A percentile compares a stretch with the other conserved stretches of the same genome.
Conservation (phyloP, 1,140 invertebrate species). For the Zaprionus davidi region DNA sequence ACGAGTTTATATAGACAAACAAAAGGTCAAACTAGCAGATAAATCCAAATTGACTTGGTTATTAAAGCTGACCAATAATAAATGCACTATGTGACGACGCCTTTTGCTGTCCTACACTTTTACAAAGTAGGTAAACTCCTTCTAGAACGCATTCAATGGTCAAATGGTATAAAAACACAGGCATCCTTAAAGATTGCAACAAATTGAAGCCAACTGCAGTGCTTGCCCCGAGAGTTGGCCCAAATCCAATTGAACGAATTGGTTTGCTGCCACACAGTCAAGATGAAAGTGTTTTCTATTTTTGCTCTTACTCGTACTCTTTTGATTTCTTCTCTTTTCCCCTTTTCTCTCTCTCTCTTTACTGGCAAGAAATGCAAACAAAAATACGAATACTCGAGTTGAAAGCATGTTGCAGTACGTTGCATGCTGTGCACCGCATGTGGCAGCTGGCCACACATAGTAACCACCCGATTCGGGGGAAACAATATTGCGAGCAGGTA, state of each 20-base stretch:
- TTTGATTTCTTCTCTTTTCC: conserved; percentile 5
- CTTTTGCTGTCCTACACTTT: background rate
- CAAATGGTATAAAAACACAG: conserved; percentile 3
- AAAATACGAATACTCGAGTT: background rate
- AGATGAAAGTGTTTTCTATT: conserved; percentile 23
- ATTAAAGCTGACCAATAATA: background rate
- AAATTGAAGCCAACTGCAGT: background rate
- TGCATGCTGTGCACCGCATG: background rate
- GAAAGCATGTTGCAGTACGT: background rate
- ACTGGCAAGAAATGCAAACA: conserved; percentile 14
- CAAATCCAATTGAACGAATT: conserved; percentile 55
- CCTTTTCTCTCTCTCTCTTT: background rate
- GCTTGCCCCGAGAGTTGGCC: background rate
- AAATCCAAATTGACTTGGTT: background rate
- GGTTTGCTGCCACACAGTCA: conserved; percentile 10
- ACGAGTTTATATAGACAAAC: background rate
- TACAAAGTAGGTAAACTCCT: background rate
- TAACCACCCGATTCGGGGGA: conserved; percentile 12
- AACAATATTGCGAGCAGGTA: conserved; percentile 61
- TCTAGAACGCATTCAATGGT: background rate
- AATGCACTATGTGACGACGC: background rate
- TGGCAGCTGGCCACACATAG: background rate
- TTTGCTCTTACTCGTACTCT: background rate
- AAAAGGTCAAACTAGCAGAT: too few relatives aligned
- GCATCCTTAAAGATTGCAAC: conserved; percentile 7